Evolutionary conservation across 2,113 vertebrate species (phyloP), one percentile per base, ranked within the genome.

Genomic region (Galbula dea): DNA sequence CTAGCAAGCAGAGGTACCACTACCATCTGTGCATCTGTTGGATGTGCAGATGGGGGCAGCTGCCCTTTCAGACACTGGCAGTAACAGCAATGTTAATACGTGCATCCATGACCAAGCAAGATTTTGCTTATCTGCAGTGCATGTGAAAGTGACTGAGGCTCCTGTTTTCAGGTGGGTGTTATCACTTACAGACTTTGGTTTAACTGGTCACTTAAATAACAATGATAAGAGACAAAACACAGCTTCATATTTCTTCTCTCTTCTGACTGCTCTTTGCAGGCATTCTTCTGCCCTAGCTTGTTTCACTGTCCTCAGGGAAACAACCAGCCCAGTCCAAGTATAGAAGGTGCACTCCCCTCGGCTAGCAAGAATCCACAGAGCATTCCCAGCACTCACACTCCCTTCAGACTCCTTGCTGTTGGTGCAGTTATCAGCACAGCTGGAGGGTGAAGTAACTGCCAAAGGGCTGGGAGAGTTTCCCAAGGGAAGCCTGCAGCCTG

Each of bases 21-120:
- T 8, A 89, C 83, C 83, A 88, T 91, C 93, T 83, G 88, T 81
- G 73, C 83, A 71, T 91, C 73, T 88, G 86, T 11, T 83, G 83
- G 76, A 81, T 78, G 76, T 81, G 83, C 92, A 89, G 79, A 57
- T 43, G 75, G 85, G 73, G 82, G 57, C 77, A 58, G 75, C 87
- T 94, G 94, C 67, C 93, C 88, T 63, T 92, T 79, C 3, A 88
- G 72, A 46, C 75, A 46, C 79, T 66, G 90, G 84, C 85, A 94
- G 82, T 30, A 85, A 58, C 14, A 86, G 75, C 62, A 63, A 51
- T 29, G 59, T 66, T 89, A 89, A 77, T 83, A 89, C 0, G 13
- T 71, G 82, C 89, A 77, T 85, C 89, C 80, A 48, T 92, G 89
- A 83, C 75, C 86, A 77, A 59, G 81, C 58, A 51, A 83, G 93